Base-by-base conservation (phyloP, 2,888 invertebrate genomes). In the Macaria notata region DNA sequence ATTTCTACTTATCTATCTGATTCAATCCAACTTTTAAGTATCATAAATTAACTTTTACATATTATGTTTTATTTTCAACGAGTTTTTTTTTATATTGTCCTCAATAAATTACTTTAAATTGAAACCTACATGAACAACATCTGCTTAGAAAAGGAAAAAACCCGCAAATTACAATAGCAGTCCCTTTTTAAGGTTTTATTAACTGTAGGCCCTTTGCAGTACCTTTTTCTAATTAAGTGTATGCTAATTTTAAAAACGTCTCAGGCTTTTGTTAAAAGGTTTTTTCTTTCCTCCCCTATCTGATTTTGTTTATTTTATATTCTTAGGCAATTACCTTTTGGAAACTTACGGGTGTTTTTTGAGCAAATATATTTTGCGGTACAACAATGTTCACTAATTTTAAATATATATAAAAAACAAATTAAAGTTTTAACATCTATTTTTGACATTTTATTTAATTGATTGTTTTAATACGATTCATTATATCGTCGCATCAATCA, bases 191-290 rank as follows among this genome's bases (percentile, higher is more conserved):
- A 41, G 41, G 41, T 41, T 41, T 47, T 59, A 54, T 59, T 45
- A 56, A 49, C 49, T 52, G 55, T 55, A 43, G 56, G 54, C 56
- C 45, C 56, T 58, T 56, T 58, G 48, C 44, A 60, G 54, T 60
- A 56, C 50, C 36, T 63, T 61, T 61, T 65, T 54, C 42, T 59
- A 59, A 59, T 59, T 56, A 59, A 53, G 56, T 59, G 50, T 56
- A 60, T 64, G 54, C 52, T 62, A 56, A 62, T 64, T 58, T 52
- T 38, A 54, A 61, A 41, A 46, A 54, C 33, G 49, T 55, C 51
- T 62, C 31, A 46, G 31, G 9, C 42, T 44, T 58, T 58, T 56
- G 46, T 50, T 59, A 48, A 61, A 59, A 57, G 42, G 41, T 46
- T 51, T 60, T 62, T 60, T 55, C 39, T 43, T 54, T 49, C 54